phyloP scores from a whole-genome alignment of 1,140 invertebrate genomes.

The Thaumetopoea pityocampa region DNA sequence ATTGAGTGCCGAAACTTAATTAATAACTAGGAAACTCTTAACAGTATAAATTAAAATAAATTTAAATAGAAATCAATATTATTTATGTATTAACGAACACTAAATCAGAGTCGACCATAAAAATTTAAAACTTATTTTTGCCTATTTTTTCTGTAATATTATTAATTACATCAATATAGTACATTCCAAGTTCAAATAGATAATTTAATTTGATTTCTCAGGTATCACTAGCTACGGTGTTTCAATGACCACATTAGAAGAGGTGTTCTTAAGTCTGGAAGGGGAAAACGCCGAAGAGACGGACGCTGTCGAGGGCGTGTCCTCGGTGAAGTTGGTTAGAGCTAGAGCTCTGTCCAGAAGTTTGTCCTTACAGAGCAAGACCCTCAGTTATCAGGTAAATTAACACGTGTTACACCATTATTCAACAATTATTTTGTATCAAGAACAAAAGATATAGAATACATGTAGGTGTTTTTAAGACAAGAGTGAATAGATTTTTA shows the following conservation, averaged over 20 bases:
- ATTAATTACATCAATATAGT: too few relatives aligned
- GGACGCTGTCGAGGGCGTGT: constrained; percentile 82
- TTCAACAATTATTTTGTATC: neutral
- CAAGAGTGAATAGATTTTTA: too few relatives aligned
- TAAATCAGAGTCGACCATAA: too few relatives aligned
- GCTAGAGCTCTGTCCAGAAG: constrained; percentile 83
- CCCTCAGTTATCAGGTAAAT: constrained; percentile 80
- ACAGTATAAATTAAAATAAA: too few relatives aligned
- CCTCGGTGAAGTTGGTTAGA: constrained; percentile 83
- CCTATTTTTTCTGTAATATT: too few relatives aligned
- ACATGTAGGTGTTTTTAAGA: neutral
- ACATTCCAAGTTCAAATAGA: too few relatives aligned
- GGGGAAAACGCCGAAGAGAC: constrained; percentile 81
- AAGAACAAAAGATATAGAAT: neutral
- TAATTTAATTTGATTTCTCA: constrained; percentile 19
- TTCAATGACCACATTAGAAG: constrained; percentile 95
- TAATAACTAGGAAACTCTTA: too few relatives aligned
- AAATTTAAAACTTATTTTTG: too few relatives aligned
- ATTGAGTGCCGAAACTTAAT: too few relatives aligned
- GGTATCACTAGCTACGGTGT: constrained; percentile 92
- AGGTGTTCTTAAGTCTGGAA: constrained; percentile 88
- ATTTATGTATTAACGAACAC: too few relatives aligned
- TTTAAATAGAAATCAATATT: too few relatives aligned
- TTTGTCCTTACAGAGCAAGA: constrained; percentile 83
- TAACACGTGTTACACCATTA: too few relatives aligned